phyloP scores from a whole-genome alignment of 1,140 invertebrate species.

The Alviniconcha marisindica region DNA sequence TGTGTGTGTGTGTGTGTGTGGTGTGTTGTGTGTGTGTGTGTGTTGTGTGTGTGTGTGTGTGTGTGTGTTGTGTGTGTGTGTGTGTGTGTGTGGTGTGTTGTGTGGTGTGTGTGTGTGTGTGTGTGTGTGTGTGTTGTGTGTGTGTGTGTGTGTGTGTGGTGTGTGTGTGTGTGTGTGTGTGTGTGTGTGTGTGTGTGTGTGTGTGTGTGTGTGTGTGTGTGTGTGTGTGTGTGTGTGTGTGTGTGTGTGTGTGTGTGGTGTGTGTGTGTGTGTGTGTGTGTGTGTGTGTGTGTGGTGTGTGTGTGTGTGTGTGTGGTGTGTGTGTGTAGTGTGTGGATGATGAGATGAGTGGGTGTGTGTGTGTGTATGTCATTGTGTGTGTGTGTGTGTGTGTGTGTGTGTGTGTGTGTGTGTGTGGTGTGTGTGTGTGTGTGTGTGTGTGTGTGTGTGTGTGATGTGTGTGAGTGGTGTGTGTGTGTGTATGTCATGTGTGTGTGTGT shows the following conservation, averaged over 20 bases:
- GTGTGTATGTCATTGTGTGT: background rate
- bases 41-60: background rate
- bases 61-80: slow-evolving; percentile 1
- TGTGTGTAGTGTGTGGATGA: too few species aligned
- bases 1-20: background rate
- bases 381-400: too few species aligned
- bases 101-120: background rate
- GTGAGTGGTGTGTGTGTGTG: background rate
- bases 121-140: background rate
- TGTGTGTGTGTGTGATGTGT: too few species aligned
- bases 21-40: background rate
- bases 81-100: background rate
- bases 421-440: background rate
- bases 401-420: too few species aligned
- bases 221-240: background rate
- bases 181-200: background rate
- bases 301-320: too few species aligned
- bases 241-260: background rate
- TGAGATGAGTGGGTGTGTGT: too few species aligned
- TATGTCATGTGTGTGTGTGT: background rate
- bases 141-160: background rate
- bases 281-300: too few species aligned
- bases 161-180: slow-evolving; percentile 18
- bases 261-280: background rate
- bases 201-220: background rate